Evolutionary conservation across 2,888 invertebrate genomes (phyloP), one percentile per base, ranked within the genome.

Genomic region (Pseudoips prasinana): DNA sequence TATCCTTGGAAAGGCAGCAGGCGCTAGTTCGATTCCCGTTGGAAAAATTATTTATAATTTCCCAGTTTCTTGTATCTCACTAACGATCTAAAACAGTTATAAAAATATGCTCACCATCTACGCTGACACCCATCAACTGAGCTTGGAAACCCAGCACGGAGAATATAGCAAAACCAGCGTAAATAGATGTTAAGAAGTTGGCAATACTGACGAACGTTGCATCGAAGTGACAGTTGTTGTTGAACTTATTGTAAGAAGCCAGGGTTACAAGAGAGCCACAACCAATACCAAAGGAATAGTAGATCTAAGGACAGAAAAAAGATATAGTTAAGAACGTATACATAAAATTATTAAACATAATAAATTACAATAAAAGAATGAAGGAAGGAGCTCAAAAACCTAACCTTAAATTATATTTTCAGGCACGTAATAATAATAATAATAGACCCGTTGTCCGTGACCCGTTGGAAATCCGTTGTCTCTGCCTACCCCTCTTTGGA

Each of bases 101-200:
- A n/a, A n/a, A n/a, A n/a, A n/a, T n/a, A 3, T 2, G 60, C 75
- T 72, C 49, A 89, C 89, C 89, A 40, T 90, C 83, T 25, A 94
- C 91, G 17, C 91, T 90, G 7, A 93, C 89, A 3, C 91, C 90
- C 90, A 94, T 91, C 53, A 90, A 86, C 33, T 90, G 78, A 1
- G 93, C 92, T 64, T 93, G 90, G 59, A 94, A 95, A 1, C 95
- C 95, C 30, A 95, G 87, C 32, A 95, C 92, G 17, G 94, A 91
- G 84, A 95, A 95, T 33, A 95, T 93, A 1, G 93, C 94, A 46
- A 95, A 92, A 0, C 95, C 95, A 9, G 95, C 94, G 64, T 94
- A 95, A 38, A 95, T 83, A 0, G 94, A 94, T 0, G 95, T 95
- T 47, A 91, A 86, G 51, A 92, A 92, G 76, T 94, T 94, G 43